Conservation (phyloP, 2,797 vertebrate genomes). For the Anguilla megastoma region DNA sequence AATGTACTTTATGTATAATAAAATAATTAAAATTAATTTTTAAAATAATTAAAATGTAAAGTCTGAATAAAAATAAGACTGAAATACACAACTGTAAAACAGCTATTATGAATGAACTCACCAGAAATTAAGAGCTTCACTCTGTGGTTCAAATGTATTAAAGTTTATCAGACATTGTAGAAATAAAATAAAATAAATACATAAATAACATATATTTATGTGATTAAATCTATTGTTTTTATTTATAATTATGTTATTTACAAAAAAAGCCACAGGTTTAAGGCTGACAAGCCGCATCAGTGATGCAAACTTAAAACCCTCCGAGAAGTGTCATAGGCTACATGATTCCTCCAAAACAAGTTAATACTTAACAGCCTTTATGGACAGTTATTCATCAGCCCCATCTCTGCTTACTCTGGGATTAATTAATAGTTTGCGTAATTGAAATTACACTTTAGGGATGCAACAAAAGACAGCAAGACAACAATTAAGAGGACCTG, state of each 20-base stretch:
- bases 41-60: neutral
- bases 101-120: too few relatives aligned
- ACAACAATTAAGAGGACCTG: neutral
- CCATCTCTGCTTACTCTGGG: neutral
- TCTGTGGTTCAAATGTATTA: too few relatives aligned
- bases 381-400: neutral
- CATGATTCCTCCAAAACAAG: neutral
- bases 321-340: neutral
- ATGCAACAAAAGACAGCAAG: neutral
- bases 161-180: too few relatives aligned
- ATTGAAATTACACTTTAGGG: neutral
- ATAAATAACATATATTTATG: neutral
- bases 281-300: neutral
- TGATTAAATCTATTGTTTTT: too few relatives aligned
- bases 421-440: neutral
- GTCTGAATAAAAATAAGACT: neutral
- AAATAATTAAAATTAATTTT: neutral
- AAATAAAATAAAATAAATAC: neutral
- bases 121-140: too few relatives aligned
- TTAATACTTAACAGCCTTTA: slow-evolving; percentile 6
- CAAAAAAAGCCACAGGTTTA: neutral
- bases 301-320: neutral
- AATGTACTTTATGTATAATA: too few relatives aligned
- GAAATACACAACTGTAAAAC: neutral
- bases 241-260: neutral